A percentile compares a stretch with the other conserved stretches of the same genome.
Evolutionary conservation across 1,140 invertebrate genomes (phyloP).

Genomic region (Listronotus bonariensis): DNA sequence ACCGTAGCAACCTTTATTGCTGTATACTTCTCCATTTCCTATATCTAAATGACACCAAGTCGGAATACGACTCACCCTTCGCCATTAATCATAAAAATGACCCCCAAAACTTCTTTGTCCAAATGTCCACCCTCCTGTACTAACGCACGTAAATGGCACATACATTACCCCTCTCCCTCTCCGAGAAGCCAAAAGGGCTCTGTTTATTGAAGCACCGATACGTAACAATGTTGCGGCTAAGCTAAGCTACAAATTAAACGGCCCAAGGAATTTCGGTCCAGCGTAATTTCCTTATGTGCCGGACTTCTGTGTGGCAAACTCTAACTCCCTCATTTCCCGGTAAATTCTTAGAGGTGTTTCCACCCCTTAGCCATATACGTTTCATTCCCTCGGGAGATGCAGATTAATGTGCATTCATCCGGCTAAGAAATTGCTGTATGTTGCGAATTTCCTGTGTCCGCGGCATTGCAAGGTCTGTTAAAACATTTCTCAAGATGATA

Average conservation of each 20-base stretch:
- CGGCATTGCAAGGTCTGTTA: constrained; percentile 42
- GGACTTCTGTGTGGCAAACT: constrained; percentile 43
- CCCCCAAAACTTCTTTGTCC: constrained; percentile 20
- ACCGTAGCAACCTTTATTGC: too few species aligned
- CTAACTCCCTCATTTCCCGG: constrained; percentile 20
- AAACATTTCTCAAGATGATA: constrained; percentile 23
- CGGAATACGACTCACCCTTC: neutral
- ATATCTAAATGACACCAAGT: neutral
- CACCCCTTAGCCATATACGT: constrained; percentile 23
- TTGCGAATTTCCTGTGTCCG: constrained; percentile 34
- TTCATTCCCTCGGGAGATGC: constrained; percentile 45
- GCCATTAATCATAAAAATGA: constrained; percentile 30
- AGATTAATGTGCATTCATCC: constrained; percentile 56
- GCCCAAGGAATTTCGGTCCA: constrained; percentile 48
- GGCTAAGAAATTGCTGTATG: constrained; percentile 52
- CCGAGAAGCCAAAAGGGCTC: constrained; percentile 32
- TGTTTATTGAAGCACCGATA: constrained; percentile 37
- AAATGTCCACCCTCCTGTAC: constrained; percentile 25
- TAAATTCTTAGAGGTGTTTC: constrained; percentile 53
- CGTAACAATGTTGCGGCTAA: constrained; percentile 42
- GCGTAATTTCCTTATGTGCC: constrained; percentile 51
- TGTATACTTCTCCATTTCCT: too few species aligned
- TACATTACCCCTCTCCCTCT: constrained; percentile 22
- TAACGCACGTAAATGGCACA: constrained; percentile 29
- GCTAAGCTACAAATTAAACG: constrained; percentile 51